These are phyloP conservation scores for Barbus barbus DNA, from an alignment of 2,113 vertebrate species.

Conservation along the genomic window DNA sequence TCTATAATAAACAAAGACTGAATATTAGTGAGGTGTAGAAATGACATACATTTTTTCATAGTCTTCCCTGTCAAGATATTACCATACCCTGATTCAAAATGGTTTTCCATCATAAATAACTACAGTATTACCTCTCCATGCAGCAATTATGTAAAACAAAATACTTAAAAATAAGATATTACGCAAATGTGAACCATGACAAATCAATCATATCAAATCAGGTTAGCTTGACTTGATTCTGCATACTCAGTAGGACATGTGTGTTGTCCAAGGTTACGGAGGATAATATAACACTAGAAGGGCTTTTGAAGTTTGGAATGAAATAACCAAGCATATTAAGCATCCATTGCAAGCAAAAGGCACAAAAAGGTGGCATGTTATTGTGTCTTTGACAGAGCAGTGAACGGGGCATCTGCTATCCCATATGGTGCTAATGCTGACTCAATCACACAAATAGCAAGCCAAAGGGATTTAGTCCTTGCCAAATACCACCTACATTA, in stretches of 20 bases:
- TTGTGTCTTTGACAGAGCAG: conserved; percentile 13
- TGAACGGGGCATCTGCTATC: conserved; percentile 38
- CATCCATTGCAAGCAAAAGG: not conserved
- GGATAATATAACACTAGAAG: not conserved
- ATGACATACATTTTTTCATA: not conserved
- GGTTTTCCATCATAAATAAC: not conserved
- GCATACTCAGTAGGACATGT: too few relatives aligned
- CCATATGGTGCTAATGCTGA: conserved; percentile 44
- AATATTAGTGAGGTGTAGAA: not conserved
- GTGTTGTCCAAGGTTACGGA: not conserved
- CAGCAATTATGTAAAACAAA: not conserved
- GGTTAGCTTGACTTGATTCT: not conserved
- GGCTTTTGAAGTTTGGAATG: not conserved
- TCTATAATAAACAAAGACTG: not conserved
- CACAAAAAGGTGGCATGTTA: conserved; percentile 5
- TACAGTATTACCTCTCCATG: not conserved
- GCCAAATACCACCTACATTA: conserved; percentile 34
- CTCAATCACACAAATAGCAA: conserved; percentile 2
- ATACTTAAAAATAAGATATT: not conserved
- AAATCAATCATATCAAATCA: not conserved
- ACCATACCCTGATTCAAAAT: not conserved
- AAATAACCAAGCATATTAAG: conserved; percentile 1
- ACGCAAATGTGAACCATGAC: not conserved
- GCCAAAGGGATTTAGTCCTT: not conserved
- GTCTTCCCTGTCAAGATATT: not conserved